These are phyloP conservation scores for Hofmannophila pseudospretella DNA, from an alignment of 2,888 invertebrate species.

Conservation along the genomic window DNA sequence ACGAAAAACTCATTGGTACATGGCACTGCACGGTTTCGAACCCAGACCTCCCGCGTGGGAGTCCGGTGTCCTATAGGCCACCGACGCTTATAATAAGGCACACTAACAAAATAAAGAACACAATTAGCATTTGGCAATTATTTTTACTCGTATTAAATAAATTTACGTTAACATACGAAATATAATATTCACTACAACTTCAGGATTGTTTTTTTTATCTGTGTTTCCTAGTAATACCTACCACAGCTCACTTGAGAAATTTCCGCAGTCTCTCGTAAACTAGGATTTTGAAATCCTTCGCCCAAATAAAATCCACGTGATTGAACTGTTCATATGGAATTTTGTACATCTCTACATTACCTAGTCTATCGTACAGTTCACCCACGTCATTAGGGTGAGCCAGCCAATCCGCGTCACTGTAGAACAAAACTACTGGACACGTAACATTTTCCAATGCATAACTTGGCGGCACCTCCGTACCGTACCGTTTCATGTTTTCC, in stretches of 20 bases:
- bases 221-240: too few species aligned
- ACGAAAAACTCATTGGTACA: too few species aligned
- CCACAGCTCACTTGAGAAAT: constrained; percentile 18
- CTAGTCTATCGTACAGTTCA: constrained; percentile 64
- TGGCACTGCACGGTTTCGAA: too few species aligned
- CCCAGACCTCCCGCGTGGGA: too few species aligned
- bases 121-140: too few species aligned
- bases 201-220: too few species aligned
- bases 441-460: constrained; percentile 41
- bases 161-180: too few species aligned
- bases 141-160: too few species aligned
- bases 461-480: constrained; percentile 35
- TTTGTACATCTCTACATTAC: constrained; percentile 73
- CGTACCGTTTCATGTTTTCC: constrained; percentile 44
- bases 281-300: constrained; percentile 41
- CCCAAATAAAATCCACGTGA: constrained; percentile 55
- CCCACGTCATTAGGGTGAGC: constrained; percentile 77
- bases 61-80: too few species aligned
- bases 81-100: too few species aligned
- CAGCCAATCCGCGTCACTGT: constrained; percentile 80
- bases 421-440: constrained; percentile 51
- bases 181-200: too few species aligned
- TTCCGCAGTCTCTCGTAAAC: constrained; percentile 26
- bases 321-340: constrained; percentile 70
- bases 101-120: too few species aligned